Conservation (phyloP, 1,140 invertebrate genomes). For the Plodia interpunctella region DNA sequence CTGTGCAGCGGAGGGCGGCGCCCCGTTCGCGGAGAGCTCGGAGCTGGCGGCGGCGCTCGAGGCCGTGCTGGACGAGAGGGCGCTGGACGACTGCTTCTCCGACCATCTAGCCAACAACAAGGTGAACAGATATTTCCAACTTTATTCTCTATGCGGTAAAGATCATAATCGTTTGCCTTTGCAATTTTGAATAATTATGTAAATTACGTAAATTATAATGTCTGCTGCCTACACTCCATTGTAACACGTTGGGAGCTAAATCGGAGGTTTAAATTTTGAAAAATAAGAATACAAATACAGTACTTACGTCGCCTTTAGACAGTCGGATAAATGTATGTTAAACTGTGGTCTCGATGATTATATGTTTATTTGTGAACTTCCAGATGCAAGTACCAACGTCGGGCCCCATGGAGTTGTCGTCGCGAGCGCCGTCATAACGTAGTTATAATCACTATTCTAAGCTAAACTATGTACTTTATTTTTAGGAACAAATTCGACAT, state of each 20-base stretch:
- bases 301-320: too few species aligned
- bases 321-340: too few species aligned
- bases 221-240: too few species aligned
- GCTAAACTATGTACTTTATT: constrained; percentile 52
- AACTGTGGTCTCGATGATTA: neutral
- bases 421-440: constrained; percentile 65
- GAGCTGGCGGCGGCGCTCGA: constrained; percentile 90
- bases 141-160: neutral
- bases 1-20: constrained; percentile 84
- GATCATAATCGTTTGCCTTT: constrained; percentile 64
- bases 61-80: constrained; percentile 80
- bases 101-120: constrained; percentile 31
- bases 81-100: constrained; percentile 48
- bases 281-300: too few species aligned
- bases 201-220: too few species aligned
- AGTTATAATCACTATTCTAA: constrained; percentile 44
- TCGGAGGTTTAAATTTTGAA: too few species aligned
- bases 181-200: too few species aligned
- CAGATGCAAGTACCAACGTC: constrained; percentile 54
- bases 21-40: constrained; percentile 88
- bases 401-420: constrained; percentile 47
- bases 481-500: constrained; percentile 70
- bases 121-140: constrained; percentile 20
- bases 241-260: too few species aligned
- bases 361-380: constrained; percentile 19